Evolutionary conservation across 2,888 invertebrate genomes (phyloP).

Genomic region (Drepana falcataria): DNA sequence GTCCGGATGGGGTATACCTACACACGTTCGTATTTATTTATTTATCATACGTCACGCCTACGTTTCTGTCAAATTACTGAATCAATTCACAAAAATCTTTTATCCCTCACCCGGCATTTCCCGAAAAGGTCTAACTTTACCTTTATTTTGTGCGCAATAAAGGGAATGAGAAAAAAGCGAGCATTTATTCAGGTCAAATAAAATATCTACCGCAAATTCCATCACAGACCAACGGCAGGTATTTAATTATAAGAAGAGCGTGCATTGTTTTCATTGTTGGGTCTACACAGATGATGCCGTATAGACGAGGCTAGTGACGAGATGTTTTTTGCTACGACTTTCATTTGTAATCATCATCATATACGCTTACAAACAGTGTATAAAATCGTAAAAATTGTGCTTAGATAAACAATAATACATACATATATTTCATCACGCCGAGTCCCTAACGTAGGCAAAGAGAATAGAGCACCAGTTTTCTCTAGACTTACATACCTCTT

Average conservation of each 20-base stretch:
- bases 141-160: neutral
- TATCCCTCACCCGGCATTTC: neutral
- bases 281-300: neutral
- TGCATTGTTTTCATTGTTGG: slow-evolving; percentile 9
- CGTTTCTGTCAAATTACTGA: neutral
- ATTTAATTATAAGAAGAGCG: slow-evolving; percentile 12
- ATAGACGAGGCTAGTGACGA: neutral
- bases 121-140: neutral
- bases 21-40: neutral
- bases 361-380: too few species aligned
- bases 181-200: slow-evolving; percentile 5
- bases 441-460: too few species aligned
- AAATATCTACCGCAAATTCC: slow-evolving; percentile 6
- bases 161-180: neutral
- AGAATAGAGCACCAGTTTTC: too few species aligned
- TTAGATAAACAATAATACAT: too few species aligned
- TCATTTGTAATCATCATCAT: too few species aligned
- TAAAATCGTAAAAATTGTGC: too few species aligned
- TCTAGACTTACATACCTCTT: too few species aligned
- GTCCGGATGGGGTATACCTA: too few species aligned
- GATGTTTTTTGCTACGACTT: neutral
- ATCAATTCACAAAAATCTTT: neutral
- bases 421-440: too few species aligned
- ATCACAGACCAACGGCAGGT: slow-evolving; percentile 4
- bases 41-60: neutral